phyloP scores from a whole-genome alignment of 2,888 invertebrate genomes.

The Stegophylla sp. region DNA sequence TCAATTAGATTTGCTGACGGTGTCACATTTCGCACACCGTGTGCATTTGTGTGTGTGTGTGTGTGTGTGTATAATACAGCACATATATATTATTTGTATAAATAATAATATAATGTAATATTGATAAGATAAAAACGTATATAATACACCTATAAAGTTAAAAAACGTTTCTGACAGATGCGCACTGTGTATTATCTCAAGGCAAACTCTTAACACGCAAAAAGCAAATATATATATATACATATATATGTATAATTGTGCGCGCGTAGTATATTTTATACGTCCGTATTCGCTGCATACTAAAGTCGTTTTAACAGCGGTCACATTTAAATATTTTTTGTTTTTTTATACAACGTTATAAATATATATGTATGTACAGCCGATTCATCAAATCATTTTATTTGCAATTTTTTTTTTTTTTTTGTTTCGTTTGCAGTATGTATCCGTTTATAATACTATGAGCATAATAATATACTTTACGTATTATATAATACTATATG shows the following conservation, averaged over 20 bases:
- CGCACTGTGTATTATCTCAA: neutral
- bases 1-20: conserved; percentile 9
- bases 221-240: too few relatives aligned
- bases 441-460: neutral
- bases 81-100: too few relatives aligned
- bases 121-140: neutral
- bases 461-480: neutral
- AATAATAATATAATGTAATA: neutral
- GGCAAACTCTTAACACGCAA: neutral
- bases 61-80: too few relatives aligned
- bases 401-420: neutral
- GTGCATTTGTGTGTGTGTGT: neutral
- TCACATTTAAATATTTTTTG: too few relatives aligned
- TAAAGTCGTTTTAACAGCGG: too few relatives aligned
- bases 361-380: too few relatives aligned
- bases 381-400: conserved; percentile 1
- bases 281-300: too few relatives aligned
- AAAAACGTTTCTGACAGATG: neutral
- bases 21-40: neutral
- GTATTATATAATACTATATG: neutral
- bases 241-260: too few relatives aligned
- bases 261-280: too few relatives aligned
- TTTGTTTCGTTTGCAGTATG: neutral
- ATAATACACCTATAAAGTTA: neutral
- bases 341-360: too few relatives aligned